These are phyloP conservation scores for Drosophila santomea DNA, from an alignment of 1,140 invertebrate species.

Conservation along the genomic window DNA sequence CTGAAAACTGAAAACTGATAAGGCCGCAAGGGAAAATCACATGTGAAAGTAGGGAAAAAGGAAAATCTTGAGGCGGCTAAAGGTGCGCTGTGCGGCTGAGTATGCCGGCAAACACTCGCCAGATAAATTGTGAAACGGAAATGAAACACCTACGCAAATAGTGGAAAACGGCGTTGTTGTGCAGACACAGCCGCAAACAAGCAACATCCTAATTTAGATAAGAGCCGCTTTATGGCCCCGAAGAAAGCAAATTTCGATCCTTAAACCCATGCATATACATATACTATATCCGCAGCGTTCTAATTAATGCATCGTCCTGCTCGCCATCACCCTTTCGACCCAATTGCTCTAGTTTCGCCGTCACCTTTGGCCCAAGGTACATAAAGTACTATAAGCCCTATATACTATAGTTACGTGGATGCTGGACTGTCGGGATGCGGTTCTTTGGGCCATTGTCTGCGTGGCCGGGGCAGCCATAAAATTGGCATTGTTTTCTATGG, in stretches of 20 bases:
- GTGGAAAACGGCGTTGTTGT: constrained; percentile 55
- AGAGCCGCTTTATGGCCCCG: constrained; percentile 71
- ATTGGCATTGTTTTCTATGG: constrained; percentile 77
- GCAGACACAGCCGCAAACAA: constrained; percentile 80
- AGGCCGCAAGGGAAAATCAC: constrained; percentile 64
- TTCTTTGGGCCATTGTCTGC: constrained; percentile 47
- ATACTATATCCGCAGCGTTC: constrained; percentile 47
- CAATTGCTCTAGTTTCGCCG: constrained; percentile 64
- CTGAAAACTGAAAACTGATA: constrained; percentile 57
- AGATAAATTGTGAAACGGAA: constrained; percentile 83
- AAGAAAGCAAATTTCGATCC: constrained; percentile 62
- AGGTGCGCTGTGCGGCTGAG: constrained; percentile 43
- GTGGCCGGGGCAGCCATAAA: constrained; percentile 69
- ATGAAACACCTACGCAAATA: constrained; percentile 84
- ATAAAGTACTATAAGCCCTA: neutral
- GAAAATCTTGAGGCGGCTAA: constrained; percentile 47
- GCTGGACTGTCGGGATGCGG: constrained; percentile 41
- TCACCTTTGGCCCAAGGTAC: constrained; percentile 45
- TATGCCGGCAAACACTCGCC: constrained; percentile 35
- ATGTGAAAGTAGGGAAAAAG: constrained; percentile 66
- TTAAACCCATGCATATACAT: constrained; percentile 2
- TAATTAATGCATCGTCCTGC: constrained; percentile 73
- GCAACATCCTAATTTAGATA: constrained; percentile 84
- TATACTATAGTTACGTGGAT: constrained; percentile 1
- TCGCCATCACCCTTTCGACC: constrained; percentile 19